phyloP scores from a whole-genome alignment of 2,888 invertebrate species.

The Iselma pallidipennis region DNA sequence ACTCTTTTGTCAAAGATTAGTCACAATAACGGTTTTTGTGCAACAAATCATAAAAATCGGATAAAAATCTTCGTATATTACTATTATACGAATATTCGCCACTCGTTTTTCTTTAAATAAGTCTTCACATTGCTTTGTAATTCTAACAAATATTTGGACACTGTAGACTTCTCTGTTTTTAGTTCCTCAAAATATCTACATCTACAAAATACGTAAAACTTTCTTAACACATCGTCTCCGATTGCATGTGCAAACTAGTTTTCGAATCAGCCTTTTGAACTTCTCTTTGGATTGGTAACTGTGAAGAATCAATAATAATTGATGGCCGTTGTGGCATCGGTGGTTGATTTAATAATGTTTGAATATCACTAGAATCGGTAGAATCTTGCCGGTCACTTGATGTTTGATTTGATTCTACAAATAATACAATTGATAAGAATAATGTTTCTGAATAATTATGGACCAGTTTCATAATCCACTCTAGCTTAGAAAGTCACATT shows the following conservation, averaged over 20 bases:
- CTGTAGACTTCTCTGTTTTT: neutral
- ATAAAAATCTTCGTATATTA: neutral
- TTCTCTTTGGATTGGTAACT: constrained; percentile 50
- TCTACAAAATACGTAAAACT: neutral
- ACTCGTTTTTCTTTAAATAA: neutral
- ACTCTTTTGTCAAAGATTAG: no score
- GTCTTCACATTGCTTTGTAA: neutral
- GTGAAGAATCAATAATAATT: constrained; percentile 54
- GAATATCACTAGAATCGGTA: constrained; percentile 44
- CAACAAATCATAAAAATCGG: neutral
- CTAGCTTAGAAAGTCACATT: no score
- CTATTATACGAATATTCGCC: neutral
- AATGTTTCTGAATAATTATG: no score
- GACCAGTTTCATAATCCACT: no score
- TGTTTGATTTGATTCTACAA: constrained; percentile 35
- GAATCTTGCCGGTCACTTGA: constrained; percentile 50
- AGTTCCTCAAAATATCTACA: neutral
- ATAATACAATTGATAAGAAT: neutral
- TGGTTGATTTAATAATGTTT: constrained; percentile 33
- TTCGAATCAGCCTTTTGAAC: constrained; percentile 52
- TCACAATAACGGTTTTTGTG: neutral
- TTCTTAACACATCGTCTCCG: constrained; percentile 54
- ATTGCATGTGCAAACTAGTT: constrained; percentile 55
- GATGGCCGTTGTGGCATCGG: constrained; percentile 49
- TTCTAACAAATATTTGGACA: neutral